Evolutionary conservation across 1,140 invertebrate species (phyloP).

Genomic region (Diorhabda elongata): DNA sequence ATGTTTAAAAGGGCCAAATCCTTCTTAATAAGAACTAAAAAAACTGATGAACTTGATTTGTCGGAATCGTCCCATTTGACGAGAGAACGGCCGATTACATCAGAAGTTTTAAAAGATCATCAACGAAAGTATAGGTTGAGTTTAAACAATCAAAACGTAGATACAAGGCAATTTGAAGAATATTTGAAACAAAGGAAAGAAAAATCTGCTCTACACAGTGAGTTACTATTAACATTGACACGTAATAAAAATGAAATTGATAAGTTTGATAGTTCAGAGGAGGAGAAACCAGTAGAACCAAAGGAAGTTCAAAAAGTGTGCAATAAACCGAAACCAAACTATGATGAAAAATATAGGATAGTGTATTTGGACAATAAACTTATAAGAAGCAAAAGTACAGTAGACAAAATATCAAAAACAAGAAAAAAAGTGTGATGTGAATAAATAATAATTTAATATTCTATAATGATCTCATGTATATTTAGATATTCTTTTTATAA

Average conservation of each 20-base stretch:
- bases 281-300: too few species aligned
- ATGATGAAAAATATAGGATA: not conserved
- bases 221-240: not conserved
- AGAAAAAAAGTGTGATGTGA: not conserved
- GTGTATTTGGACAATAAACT: not conserved
- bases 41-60: slow-evolving; percentile 16
- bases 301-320: too few species aligned
- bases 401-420: not conserved
- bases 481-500: too few species aligned
- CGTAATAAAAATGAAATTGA: too few species aligned
- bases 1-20: slow-evolving; percentile 34
- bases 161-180: not conserved
- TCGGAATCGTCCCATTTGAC: slow-evolving; percentile 22
- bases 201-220: not conserved
- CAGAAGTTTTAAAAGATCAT: not conserved
- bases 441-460: not conserved
- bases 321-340: not conserved
- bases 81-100: slow-evolving; percentile 8
- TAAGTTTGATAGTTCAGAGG: too few species aligned
- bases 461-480: not conserved
- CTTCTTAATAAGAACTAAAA: slow-evolving; percentile 23
- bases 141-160: not conserved
- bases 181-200: not conserved
- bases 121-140: not conserved
- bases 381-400: slow-evolving; percentile 10